A percentile compares a stretch with the other conserved stretches of the same genome.
Conservation (phyloP, 2,113 vertebrate species). For the Garra rufa region DNA sequence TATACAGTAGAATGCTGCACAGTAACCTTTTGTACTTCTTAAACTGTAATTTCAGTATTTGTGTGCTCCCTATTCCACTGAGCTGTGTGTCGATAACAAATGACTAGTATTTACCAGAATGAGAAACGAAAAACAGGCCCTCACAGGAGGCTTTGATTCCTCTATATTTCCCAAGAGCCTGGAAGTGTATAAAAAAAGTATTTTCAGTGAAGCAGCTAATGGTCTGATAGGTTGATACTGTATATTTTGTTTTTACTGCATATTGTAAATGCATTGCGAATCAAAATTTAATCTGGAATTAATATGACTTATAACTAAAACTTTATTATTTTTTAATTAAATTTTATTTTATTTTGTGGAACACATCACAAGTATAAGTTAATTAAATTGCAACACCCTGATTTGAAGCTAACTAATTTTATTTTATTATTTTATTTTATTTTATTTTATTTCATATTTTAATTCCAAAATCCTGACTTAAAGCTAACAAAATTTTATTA, state of each 20-base stretch:
- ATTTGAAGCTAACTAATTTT: no score
- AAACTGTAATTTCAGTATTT: background rate
- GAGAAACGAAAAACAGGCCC: slow-evolving; percentile 11
- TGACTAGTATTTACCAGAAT: slow-evolving; percentile 10
- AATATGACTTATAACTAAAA: background rate
- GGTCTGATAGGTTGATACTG: background rate
- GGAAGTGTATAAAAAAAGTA: background rate
- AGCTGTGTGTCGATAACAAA: background rate
- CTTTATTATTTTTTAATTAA: no score
- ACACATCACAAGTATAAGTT: no score
- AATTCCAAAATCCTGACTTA: no score
- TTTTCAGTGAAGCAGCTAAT: background rate
- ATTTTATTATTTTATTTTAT: background rate
- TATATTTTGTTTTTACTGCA: background rate
- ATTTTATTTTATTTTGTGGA: background rate
- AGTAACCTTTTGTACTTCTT: background rate
- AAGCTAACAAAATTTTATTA: no score
- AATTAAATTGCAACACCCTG: background rate
- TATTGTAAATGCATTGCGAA: background rate
- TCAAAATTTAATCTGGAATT: background rate
- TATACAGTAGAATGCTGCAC: background rate
- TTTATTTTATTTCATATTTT: no score
- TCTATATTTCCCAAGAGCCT: background rate
- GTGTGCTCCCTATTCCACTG: background rate
- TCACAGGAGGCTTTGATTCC: background rate